Evolutionary conservation across 2,888 invertebrate species (phyloP).

Genomic region (Anthophora plumipes): DNA sequence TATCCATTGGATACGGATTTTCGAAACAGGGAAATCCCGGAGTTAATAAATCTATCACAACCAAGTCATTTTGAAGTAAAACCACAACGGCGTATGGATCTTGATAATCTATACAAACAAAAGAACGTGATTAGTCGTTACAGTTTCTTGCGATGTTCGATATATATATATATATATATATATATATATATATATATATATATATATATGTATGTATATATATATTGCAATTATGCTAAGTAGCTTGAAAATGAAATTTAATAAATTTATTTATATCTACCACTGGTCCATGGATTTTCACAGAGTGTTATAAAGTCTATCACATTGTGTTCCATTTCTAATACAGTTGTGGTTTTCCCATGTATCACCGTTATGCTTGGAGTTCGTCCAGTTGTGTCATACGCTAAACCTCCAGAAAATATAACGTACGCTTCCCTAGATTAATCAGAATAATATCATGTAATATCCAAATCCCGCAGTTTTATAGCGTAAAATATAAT

Average conservation of each 20-base stretch:
- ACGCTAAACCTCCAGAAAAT: slow-evolving; percentile 98
- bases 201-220: background rate
- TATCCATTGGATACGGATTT: slow-evolving; percentile 99
- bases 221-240: background rate
- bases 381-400: slow-evolving; percentile 94
- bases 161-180: background rate
- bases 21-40: slow-evolving; percentile 99
- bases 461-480: background rate
- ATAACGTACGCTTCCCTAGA: slow-evolving; percentile 96
- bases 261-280: slow-evolving; percentile 85
- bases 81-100: slow-evolving; percentile 99
- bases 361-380: slow-evolving; percentile 98
- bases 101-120: slow-evolving; percentile 91
- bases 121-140: background rate
- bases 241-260: background rate
- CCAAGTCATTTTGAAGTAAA: slow-evolving; percentile 98
- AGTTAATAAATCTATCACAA: slow-evolving; percentile 97
- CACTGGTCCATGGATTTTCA: slow-evolving; percentile 96
- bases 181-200: background rate
- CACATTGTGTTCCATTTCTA: slow-evolving; percentile 99
- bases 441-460: slow-evolving; percentile 25
- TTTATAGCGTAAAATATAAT: background rate
- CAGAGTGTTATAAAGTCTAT: slow-evolving; percentile 98
- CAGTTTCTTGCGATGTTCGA: background rate
- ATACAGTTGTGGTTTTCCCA: slow-evolving; percentile 97